Percentiles rank a stretch among this genome's conserved stretches.
These are phyloP conservation scores for Elephantulus edwardii DNA, from an alignment of 2,113 vertebrate species.

Conservation along the genomic window DNA sequence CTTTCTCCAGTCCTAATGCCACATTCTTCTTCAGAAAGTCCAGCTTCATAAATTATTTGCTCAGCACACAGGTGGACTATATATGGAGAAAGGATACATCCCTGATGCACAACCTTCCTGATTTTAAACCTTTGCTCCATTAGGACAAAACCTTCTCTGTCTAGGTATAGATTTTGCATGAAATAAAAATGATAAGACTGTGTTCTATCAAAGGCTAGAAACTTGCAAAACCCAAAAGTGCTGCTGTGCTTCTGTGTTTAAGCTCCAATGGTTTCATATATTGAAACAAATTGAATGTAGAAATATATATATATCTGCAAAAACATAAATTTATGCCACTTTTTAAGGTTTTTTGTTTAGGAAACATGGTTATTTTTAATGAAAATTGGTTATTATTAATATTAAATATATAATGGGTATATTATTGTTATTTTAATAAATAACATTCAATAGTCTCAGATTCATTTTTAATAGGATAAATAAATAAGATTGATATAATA, in stretches of 20 bases:
- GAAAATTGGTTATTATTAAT: not conserved
- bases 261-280: not conserved
- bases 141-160: no score
- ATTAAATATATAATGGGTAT: not conserved
- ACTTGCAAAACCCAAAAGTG: not conserved
- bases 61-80: no score
- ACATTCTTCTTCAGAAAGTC: no score
- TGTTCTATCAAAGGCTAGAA: not conserved
- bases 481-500: no score
- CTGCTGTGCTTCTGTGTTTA: no score
- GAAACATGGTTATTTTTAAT: conserved; percentile 32
- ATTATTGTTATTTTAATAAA: not conserved
- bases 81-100: no score
- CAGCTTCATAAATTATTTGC: no score
- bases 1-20: no score
- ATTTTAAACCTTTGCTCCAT: no score
- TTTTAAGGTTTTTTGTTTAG: not conserved
- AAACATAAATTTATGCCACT: not conserved
- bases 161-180: no score
- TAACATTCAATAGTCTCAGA: not conserved
- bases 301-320: not conserved
- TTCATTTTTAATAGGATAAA: not conserved
- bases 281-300: not conserved
- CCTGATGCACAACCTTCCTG: no score
- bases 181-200: not conserved